phyloP scores from a whole-genome alignment of 2,113 vertebrate genomes.

The Diglossa brunneiventris region DNA sequence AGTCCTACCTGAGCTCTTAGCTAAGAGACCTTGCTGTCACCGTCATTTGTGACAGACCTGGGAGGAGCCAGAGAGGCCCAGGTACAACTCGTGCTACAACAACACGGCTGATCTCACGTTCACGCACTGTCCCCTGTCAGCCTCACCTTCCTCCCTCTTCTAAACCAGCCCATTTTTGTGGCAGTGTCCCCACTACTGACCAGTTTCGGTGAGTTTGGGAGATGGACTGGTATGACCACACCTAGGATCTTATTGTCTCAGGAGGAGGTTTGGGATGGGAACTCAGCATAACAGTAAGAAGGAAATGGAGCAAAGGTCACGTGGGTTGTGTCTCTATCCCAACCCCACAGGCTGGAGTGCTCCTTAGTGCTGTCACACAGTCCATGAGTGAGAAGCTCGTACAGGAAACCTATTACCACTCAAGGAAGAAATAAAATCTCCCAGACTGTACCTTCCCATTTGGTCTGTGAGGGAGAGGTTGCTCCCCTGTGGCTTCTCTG shows the following conservation, averaged over 20 bases:
- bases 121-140: fast-evolving
- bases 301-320: neutral
- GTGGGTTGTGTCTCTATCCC: neutral
- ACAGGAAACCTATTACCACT: neutral
- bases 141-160: neutral
- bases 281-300: neutral
- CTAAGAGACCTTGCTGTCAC: neutral
- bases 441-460: neutral
- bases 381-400: fast-evolving
- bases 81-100: neutral
- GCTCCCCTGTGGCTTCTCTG: neutral
- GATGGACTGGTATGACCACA: fast-evolving
- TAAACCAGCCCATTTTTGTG: neutral
- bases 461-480: neutral
- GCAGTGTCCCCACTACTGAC: neutral
- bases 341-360: neutral
- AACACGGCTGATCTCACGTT: fast-evolving
- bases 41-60: neutral
- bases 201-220: neutral
- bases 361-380: neutral
- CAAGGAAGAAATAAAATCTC: neutral
- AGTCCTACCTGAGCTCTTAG: neutral
- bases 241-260: neutral
- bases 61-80: neutral
- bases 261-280: neutral